Evolutionary conservation across 2,797 vertebrate genomes (phyloP), one percentile per base, ranked within the genome.

Genomic region (Mus spretus): DNA sequence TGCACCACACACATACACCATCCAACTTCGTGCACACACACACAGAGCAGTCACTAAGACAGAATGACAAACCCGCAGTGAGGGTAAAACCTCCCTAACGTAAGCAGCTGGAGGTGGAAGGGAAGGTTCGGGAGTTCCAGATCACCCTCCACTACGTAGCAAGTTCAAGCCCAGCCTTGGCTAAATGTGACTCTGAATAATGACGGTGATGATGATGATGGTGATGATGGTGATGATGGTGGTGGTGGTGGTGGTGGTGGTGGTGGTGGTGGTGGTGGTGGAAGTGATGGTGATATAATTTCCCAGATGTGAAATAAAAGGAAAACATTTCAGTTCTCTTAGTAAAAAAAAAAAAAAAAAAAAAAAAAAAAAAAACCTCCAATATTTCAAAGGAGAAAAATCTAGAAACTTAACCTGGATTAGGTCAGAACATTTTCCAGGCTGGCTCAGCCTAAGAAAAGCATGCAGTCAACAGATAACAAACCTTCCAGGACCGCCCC

Each of bases 371-470:
- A 84, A 67, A 88, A 77, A 92, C 6, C 47, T 89, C 47, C 47
- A 74, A 77, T n/a, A 72, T 63, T 82, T 34, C 79, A 63, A 83
- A 84, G 53, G 50, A 89, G 31, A 40, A 91, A 95, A 95, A 70
- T 63, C 53, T 63, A 77, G 37, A 72, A 89, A 37, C 26, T n/a
- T 63, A 85, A 82, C 75, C 88, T 86, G 59, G 6, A 75, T 12
- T 26, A 40, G 74, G 11, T 93, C 59, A 37, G 59, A 86, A 55
- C 44, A 26, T 65, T 87, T 87, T 89, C 91, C 83, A 82, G 26
- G 77, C 65, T 70, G 79, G 83, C 4, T 10, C 6, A n/a, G 61
- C 34, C 53, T 53, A 34, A 87, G 86, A 15, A 92, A 87, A 94
- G 65, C 11, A 1, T 1, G 44, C 0, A 2, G 53, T 24, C 34